Evolutionary conservation across 2,888 invertebrate genomes (phyloP), one percentile per base, ranked within the genome.

Genomic region (Scaptomyza tumidula): DNA sequence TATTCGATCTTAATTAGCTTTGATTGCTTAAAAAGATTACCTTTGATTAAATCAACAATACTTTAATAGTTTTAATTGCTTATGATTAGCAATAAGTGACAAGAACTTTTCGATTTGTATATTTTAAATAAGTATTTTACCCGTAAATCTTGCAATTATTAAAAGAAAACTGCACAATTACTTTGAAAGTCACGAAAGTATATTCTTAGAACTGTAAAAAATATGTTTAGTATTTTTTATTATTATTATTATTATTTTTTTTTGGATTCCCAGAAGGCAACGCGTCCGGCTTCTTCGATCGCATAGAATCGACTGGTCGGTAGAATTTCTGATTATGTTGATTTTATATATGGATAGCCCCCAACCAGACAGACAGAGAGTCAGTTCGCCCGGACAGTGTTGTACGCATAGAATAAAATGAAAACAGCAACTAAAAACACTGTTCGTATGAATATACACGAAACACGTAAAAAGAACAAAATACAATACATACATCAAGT

Each of bases 301-400:
- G 74, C 78, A 81, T 79, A 90, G 89, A 89, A 90, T 89, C 84
- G 76, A 90, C 80, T 89, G 90, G 57, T 78, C 68, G 70, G 61
- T 81, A 77, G 78, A 88, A 87, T 82, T 83, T 89, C 90, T 80
- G 86, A 89, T 81, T 89, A 83, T 81, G 90, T 82, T 88, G 89
- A 83, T 90, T 90, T 89, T 90, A 90, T 90, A 90, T 87, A 90
- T 87, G 86, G 73, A 59, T 53, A 78, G 75, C 55, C 65, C 56
- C 37, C 65, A 62, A 39, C 39, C 39, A 39, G 9, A 39, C 7
- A 39, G 39, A 14, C 39, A 14, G 14, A 39, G 14, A 39, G 14
- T 39, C 39, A 14, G 66, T 50, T 49, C 45, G 52, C 46, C 27
- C 64, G 33, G 54, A 50, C 68, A 46, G 50, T 68, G 66, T 50